Evolutionary conservation across 2,797 vertebrate species (phyloP), one percentile per base, ranked within the genome.

Genomic region (Coracias cyanogaster): DNA sequence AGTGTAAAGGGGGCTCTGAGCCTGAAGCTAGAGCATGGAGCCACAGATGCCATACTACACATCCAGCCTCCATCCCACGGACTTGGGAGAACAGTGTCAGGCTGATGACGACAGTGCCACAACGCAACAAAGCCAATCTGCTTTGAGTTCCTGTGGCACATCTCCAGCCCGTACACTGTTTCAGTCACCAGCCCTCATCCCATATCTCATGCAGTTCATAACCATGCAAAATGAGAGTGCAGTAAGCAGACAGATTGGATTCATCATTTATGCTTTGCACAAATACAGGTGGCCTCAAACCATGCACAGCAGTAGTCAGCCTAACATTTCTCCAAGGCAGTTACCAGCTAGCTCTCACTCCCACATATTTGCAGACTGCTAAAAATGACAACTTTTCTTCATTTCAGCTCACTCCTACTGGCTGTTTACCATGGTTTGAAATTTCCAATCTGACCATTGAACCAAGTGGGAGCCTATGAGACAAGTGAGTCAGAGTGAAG

Each of bases 281-380:
- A 51, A 28, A 51, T 35, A 35, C 29, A 70, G 77, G 58, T 60
- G 62, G 57, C 35, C 61, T 89, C 54, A 46, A 16, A 10, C 26
- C 3, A 1, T 21, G 54, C 39, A 21, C 45, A 64, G 37, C 71
- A 87, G 35, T 54, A 46, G 43, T 51, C 72, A 90, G 70, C 28
- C 70, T 49, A 89, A 52, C 55, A 31, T 70, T 67, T 61, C 71
- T 86, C 55, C 12, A 86, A 66, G 35, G 25, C 86, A 65, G 78
- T 96, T 55, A 91, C 58, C 85, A 90, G 48, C 62, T 82, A 86
- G 70, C 33, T 60, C 46, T 95, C 58, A 43, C 45, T 88, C 76
- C 72, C 48, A 46, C 67, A 29, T 79, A 55, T 83, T 65, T 88
- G 66, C 48, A 78, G 62, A 41, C 77, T 82, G 64, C 29, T 93